These are phyloP conservation scores for Valencia hispanica DNA, from an alignment of 2,797 vertebrate species.

Conservation along the genomic window DNA sequence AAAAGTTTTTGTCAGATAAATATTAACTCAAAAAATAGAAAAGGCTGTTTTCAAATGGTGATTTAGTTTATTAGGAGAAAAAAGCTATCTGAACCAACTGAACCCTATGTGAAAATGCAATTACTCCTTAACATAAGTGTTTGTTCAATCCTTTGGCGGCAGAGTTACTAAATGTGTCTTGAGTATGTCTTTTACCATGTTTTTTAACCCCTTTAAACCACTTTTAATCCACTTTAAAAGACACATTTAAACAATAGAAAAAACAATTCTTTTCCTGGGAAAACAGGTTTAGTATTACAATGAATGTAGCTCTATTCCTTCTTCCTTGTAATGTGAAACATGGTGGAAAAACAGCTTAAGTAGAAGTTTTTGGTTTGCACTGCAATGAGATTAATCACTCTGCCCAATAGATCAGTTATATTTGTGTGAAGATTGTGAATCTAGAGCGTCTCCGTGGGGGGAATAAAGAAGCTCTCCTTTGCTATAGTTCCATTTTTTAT, in stretches of 20 bases:
- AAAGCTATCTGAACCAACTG: not conserved
- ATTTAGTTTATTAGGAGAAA: too few relatives aligned
- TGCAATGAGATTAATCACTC: conserved; percentile 10
- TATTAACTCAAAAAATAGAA: too few relatives aligned
- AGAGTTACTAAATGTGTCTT: not conserved
- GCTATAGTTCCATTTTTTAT: conserved; percentile 41
- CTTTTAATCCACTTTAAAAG: not conserved
- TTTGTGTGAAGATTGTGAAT: conserved; percentile 37
- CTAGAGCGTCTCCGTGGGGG: conserved; percentile 37
- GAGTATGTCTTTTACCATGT: not conserved
- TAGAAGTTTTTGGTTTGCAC: not conserved
- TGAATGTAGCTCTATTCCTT: conserved; percentile 3
- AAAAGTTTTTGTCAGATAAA: not conserved
- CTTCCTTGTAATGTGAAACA: not conserved
- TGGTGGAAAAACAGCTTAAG: not conserved
- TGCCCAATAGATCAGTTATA: conserved; percentile 10
- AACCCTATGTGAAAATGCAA: not conserved
- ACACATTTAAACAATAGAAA: too few relatives aligned
- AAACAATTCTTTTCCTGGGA: not conserved
- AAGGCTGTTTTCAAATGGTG: too few relatives aligned
- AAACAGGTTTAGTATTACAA: not conserved
- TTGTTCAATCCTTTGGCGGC: not conserved
- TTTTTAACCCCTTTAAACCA: not conserved
- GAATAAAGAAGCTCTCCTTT: conserved; percentile 38
- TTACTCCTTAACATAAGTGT: too few relatives aligned